A percentile compares a stretch with the other conserved stretches of the same genome.
phyloP scores from a whole-genome alignment of 1,140 invertebrate species.

The Manduca sexta region DNA sequence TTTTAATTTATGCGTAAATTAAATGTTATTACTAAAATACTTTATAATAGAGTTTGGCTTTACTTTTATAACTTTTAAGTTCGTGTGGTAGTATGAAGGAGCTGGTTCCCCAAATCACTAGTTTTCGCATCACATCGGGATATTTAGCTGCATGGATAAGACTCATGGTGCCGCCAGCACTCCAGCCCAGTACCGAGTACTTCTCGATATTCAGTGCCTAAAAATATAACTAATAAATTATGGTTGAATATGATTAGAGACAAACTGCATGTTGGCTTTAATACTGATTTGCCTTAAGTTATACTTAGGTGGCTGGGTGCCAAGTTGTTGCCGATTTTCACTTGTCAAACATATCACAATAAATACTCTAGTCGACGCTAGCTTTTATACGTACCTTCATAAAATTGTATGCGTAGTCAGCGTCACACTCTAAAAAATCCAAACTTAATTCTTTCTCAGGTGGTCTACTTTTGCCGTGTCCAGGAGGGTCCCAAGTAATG shows the following conservation, averaged over 20 bases:
- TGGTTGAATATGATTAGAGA: too few relatives aligned
- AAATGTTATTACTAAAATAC: background rate
- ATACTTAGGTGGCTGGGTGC: too few relatives aligned
- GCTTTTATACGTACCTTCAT: slow-evolving; percentile 77
- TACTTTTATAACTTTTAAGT: slow-evolving; percentile 77
- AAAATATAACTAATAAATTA: background rate
- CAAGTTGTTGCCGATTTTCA: too few relatives aligned
- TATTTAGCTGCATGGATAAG: slow-evolving; percentile 83
- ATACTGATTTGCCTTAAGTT: too few relatives aligned
- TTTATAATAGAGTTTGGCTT: slow-evolving; percentile 15
- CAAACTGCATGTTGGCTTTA: too few relatives aligned
- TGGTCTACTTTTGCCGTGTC: slow-evolving; percentile 89
- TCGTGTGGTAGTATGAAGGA: slow-evolving; percentile 83
- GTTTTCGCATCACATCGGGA: slow-evolving; percentile 79
- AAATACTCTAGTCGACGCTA: too few relatives aligned
- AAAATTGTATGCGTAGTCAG: slow-evolving; percentile 78
- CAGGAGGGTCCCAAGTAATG: slow-evolving; percentile 91
- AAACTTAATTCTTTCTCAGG: slow-evolving; percentile 80
- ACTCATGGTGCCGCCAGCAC: slow-evolving; percentile 88
- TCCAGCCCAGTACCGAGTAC: slow-evolving; percentile 91
- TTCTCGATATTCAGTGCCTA: slow-evolving; percentile 77
- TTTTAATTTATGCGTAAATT: too few relatives aligned
- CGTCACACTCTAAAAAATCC: slow-evolving; percentile 85
- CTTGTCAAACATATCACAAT: too few relatives aligned
- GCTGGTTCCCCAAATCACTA: slow-evolving; percentile 87